These are phyloP conservation scores for Nymphicus hollandicus DNA, from an alignment of 2,113 vertebrate genomes.

Conservation along the genomic window DNA sequence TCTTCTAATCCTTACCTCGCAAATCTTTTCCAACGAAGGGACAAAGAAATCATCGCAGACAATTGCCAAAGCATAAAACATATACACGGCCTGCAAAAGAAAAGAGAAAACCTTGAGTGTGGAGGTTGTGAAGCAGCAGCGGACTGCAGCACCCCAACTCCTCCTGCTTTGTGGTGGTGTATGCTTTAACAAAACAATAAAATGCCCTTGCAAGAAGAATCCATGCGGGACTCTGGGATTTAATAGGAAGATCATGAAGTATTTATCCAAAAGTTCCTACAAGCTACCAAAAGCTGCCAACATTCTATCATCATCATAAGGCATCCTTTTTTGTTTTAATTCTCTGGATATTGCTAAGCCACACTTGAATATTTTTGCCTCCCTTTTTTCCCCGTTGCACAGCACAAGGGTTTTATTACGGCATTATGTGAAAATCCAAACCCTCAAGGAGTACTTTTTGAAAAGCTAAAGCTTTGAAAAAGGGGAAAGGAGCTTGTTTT, in stretches of 20 bases:
- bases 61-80: conserved; percentile 95
- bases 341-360: background rate
- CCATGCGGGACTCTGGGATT: background rate
- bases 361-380: background rate
- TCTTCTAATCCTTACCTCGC: conserved; percentile 79
- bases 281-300: background rate
- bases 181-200: background rate
- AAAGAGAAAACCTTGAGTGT: background rate
- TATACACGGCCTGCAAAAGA: conserved; percentile 89
- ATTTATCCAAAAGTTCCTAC: background rate
- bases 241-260: background rate
- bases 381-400: fast-evolving
- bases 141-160: fast-evolving
- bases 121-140: background rate
- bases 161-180: background rate
- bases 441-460: background rate
- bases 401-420: background rate
- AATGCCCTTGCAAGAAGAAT: background rate
- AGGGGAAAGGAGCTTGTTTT: background rate
- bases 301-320: background rate
- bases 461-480: background rate
- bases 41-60: conserved; percentile 99
- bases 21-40: conserved; percentile 94
- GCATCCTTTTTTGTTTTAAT: background rate
- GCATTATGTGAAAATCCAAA: background rate